Percentiles rank a stretch among this genome's conserved stretches.
Conservation (phyloP, 2,888 invertebrate species). For the Nemotelus nigrinus region DNA sequence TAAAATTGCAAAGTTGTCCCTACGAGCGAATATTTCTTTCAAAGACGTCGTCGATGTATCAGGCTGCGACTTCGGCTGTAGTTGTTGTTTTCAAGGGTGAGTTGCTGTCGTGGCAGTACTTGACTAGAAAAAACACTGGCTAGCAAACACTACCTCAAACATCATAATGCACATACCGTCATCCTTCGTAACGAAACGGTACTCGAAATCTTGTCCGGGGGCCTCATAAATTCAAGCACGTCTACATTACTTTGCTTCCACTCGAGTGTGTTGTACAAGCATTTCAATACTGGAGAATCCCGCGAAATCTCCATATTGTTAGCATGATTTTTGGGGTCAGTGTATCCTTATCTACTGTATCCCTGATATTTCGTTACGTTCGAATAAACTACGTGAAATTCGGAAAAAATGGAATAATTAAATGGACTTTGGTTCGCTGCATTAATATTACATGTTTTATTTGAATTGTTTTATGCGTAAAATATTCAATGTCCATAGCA, state of each 20-base stretch:
- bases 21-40: conserved; percentile 1
- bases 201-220: conserved; percentile 7
- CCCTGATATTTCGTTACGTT: too few relatives aligned
- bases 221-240: conserved; percentile 38
- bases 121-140: background rate
- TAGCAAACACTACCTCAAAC: background rate
- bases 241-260: conserved; percentile 22
- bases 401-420: too few relatives aligned
- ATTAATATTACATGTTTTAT: too few relatives aligned
- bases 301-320: background rate
- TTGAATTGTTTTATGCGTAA: too few relatives aligned
- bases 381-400: too few relatives aligned
- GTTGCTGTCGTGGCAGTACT: background rate
- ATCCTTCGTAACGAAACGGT: background rate
- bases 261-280: conserved; percentile 5
- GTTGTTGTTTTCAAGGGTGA: too few relatives aligned
- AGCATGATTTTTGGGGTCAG: background rate
- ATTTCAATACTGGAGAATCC: conserved; percentile 22
- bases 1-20: conserved; percentile 42
- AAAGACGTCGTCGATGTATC: conserved; percentile 24
- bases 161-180: conserved; percentile 12
- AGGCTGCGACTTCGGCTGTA: background rate
- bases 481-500: too few relatives aligned
- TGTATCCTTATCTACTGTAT: too few relatives aligned
- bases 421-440: too few relatives aligned